phyloP scores from a whole-genome alignment of 2,797 vertebrate genomes.

The Pristis pectinata region DNA sequence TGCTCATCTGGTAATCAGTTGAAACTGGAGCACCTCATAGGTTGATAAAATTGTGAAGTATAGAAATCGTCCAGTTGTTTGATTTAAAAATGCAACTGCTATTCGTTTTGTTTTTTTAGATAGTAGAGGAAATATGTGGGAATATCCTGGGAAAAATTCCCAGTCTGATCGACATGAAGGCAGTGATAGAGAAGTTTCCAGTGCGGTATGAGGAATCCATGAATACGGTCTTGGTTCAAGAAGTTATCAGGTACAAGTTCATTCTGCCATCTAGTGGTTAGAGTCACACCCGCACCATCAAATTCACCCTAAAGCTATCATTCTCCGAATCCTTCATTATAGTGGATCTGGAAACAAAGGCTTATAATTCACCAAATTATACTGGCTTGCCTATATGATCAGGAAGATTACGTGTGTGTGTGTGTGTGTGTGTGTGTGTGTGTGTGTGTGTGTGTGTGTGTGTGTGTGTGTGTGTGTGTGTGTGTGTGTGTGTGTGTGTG shows the following conservation, averaged over 20 bases:
- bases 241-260: conserved; percentile 73
- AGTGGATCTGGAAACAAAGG: not conserved
- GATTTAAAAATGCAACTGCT: not conserved
- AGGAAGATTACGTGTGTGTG: not conserved
- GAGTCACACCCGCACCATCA: not conserved
- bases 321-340: not conserved
- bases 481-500: too few relatives aligned
- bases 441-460: too few relatives aligned
- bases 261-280: not conserved
- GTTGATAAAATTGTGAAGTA: not conserved
- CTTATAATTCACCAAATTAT: not conserved
- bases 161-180: conserved; percentile 55
- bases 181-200: conserved; percentile 68
- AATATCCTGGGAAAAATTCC: conserved; percentile 68
- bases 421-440: too few relatives aligned
- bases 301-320: not conserved
- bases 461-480: too few relatives aligned
- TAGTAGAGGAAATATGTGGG: conserved; percentile 68
- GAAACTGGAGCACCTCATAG: not conserved
- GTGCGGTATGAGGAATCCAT: conserved; percentile 84
- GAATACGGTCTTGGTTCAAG: conserved; percentile 83
- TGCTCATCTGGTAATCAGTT: not conserved
- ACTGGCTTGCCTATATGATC: not conserved
- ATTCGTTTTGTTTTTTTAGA: conserved; percentile 51
- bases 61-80: not conserved